Base-by-base conservation (phyloP, 2,888 invertebrate genomes). In the Craniophora ligustri region DNA sequence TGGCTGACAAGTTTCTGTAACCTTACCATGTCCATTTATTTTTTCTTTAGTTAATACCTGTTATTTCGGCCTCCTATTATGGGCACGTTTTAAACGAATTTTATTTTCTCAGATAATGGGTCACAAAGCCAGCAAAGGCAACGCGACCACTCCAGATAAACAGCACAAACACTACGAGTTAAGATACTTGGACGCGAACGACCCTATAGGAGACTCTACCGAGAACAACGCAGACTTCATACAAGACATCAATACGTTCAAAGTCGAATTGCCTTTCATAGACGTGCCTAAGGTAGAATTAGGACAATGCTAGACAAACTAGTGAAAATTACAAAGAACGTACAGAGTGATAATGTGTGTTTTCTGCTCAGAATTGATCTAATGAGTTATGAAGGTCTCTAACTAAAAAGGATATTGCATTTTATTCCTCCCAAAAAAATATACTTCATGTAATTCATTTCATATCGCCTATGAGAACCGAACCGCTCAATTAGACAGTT, bases 141-240 rank as follows among this genome's bases (percentile, higher is more conserved):
- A 63, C 49, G 42, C 15, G 19, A 36, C 31, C 23, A 39, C 49
- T 10, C 40, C 59, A 4, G 68, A 66, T 0, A 55, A 13, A 0
- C 50, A 59, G 2, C 28, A 60, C 0, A 81, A 82, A 42, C 68
- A 79, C 35, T 89, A 85, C 70, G 55, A 65, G 0, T 76, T 92
- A 0, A 72, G 73, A 0, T 88, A 86, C 65, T 42, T 89, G 2
- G 85, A 86, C 71, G 81, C 83, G 0, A 74, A 55, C 40, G 67
- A 81, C 3, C 81, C 85, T 0, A 49, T 78, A 3, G 88, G 86
- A 0, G 87, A 88, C 61, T 54, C 78, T 0, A 39, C 38, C 0
- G 91, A 89, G 28, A 79, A 76, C 53, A 70, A 74, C 32, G 74
- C 76, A 0, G 80, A 84, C 21, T 92, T 89, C 60, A 82, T 93